These are phyloP conservation scores for Phyllotis vaccarum DNA, from an alignment of 2,797 vertebrate species.

Conservation along the genomic window DNA sequence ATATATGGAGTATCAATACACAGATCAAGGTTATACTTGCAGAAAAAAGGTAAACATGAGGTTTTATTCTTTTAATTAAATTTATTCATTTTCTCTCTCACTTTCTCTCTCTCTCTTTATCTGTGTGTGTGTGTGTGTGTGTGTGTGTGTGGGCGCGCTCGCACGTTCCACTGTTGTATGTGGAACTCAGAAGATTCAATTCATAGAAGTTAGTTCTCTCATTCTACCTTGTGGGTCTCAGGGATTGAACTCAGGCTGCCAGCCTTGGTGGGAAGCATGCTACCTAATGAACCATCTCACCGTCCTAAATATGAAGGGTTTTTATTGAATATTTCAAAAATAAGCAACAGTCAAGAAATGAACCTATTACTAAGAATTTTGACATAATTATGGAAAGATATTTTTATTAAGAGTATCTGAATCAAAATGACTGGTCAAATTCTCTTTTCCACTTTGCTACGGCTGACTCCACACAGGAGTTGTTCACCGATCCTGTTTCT, in stretches of 20 bases:
- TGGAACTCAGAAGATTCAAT: not conserved
- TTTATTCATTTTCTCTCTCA: not conserved
- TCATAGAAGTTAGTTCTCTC: not conserved
- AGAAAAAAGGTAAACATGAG: slow-evolving; percentile 6
- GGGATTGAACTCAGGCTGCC: not conserved
- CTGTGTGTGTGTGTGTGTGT: slow-evolving; percentile 16
- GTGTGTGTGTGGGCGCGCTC: no score
- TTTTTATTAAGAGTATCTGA: slow-evolving; percentile 34
- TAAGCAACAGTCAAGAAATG: not conserved
- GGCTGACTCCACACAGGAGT: not conserved
- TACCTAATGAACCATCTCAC: not conserved
- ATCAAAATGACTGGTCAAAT: not conserved
- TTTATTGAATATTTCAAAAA: slow-evolving; percentile 25
- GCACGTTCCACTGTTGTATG: not conserved
- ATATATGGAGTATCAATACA: not conserved
- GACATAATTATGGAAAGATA: slow-evolving; percentile 44
- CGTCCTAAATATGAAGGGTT: not conserved
- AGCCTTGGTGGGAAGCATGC: not conserved
- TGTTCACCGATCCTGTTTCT: not conserved
- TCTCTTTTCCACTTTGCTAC: not conserved
- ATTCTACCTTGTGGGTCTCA: not conserved
- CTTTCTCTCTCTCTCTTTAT: no score
- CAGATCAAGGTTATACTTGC: slow-evolving; percentile 17
- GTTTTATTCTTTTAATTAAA: slow-evolving; percentile 8
- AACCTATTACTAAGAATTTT: slow-evolving; percentile 29